Evolutionary conservation across 2,113 vertebrate genomes (phyloP), one percentile per base, ranked within the genome.

Genomic region (Notechis scutatus): DNA sequence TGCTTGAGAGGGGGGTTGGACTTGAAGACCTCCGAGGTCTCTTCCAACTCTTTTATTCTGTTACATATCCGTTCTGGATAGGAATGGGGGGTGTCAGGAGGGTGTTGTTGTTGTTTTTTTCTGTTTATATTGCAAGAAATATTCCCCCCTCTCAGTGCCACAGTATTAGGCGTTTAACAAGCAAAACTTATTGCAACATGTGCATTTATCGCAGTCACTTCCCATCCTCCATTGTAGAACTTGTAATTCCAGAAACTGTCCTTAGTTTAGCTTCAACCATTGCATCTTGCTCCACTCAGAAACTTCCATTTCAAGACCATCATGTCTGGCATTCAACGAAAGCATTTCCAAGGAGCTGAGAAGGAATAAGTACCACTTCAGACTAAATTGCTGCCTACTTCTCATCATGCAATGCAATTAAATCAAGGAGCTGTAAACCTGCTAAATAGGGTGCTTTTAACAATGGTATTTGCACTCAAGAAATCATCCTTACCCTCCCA

Each of bases 381-480:
- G 94, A 95, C 95, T 95, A 96, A 97, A 98, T 97, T 96, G 96
- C 96, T 97, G 95, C 95, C 96, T 96, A 93, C 97, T 98, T 97
- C 96, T 59, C 97, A 95, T 95, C 91, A 5, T 91, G 94, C 97
- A 97, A 97, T 96, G 96, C 96, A 97, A 97, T 98, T 97, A 97
- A 97, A 96, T 95, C 29, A 93, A 97, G 97, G 94, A 95, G 94
- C 93, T 96, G 81, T 91, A 94, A 96, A 93, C 95, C 94, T 97
- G 94, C 64, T 90, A 91, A 90, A 93, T 96, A 61, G 91, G 96
- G 93, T 90, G 92, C 95, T 85, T 97, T 98, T 96, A 90, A 90
- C 95, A 94, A 93, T 96, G 95, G 94, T 94, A 91, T 96, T 96
- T 97, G 91, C 96, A 92, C 93, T 96, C 95, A 56, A 92, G 56